These are phyloP conservation scores for Orthochromis malagaraziensis DNA, from an alignment of 2,113 vertebrate genomes.

Conservation along the genomic window DNA sequence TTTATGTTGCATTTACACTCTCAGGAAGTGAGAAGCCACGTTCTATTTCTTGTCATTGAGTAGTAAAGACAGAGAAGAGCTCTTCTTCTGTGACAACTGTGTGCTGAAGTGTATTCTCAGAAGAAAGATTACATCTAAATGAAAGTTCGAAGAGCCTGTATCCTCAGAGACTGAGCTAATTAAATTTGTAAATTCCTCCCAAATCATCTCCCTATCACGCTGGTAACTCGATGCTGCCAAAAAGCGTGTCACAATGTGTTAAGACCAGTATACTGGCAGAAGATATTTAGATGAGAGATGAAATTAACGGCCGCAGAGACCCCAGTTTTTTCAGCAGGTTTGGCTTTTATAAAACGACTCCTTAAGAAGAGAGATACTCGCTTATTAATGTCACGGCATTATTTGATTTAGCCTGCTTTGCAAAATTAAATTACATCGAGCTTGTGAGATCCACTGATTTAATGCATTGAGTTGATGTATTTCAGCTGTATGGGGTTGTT, in stretches of 20 bases:
- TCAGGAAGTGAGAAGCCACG: not conserved
- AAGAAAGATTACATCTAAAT: slow-evolving; percentile 63
- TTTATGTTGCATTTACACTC: not conserved
- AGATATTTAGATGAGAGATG: not conserved
- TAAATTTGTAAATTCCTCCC: slow-evolving; percentile 58
- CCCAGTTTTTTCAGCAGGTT: not conserved
- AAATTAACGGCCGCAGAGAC: not conserved
- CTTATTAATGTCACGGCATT: slow-evolving; percentile 35
- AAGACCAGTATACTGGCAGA: slow-evolving; percentile 22
- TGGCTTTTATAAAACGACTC: not conserved
- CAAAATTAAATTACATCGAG: slow-evolving; percentile 40
- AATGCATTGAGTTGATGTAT: not conserved
- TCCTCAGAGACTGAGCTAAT: slow-evolving; percentile 62
- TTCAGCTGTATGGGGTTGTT: slow-evolving; percentile 13
- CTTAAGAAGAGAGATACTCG: slow-evolving; percentile 2
- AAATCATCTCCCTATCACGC: slow-evolving; percentile 38
- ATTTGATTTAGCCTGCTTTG: slow-evolving; percentile 32
- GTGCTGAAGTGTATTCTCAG: slow-evolving; percentile 35
- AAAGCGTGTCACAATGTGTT: slow-evolving; percentile 48
- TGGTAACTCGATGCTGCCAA: slow-evolving; percentile 40
- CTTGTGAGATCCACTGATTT: not conserved
- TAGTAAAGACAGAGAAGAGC: not conserved
- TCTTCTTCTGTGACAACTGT: not conserved
- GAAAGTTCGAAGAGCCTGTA: slow-evolving; percentile 46
- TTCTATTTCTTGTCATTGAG: not conserved